Evolutionary conservation across 1,140 invertebrate species (phyloP), one percentile per base, ranked within the genome.

Genomic region (Euschistus heros): DNA sequence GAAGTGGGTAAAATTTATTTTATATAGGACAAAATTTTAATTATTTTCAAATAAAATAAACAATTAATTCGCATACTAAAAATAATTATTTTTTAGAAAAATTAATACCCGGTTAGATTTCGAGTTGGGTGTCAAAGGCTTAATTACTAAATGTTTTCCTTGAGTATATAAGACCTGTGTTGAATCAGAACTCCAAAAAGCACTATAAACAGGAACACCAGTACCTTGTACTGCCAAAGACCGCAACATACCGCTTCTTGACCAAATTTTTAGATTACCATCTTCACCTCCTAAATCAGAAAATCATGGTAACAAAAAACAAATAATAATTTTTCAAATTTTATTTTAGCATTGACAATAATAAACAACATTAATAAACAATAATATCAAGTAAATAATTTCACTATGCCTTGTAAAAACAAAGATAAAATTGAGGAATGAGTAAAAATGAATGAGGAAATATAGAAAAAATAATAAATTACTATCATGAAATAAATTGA

Each of bases 231-330:
- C 84, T 0, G 97, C 78, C 5, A 91, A 92, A 15, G 93, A 95
- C 26, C 96, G 81, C 5, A 98, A 77, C 85, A 99, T 94, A 57
- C 95, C 95, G 75, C 87, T 94, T 30, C 92, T 78, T 4, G 96
- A 98, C 95, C 96, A 99, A 65, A 98, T 87, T 78, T 98, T 97
- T 0, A 98, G 83, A 44, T 85, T 83, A 15, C 96, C 97, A 81
- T 99, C 97, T 80, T 99, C 95, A 1, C 95, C 94, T 72, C 86
- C 93, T 91, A 66, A 71, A 61, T 6, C 18, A 57, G 5, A 4
- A 50, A 10, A 20, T 50, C 47, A 20, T 17, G 5, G 5, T 20
- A 20, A 18, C n/a, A n/a, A n/a, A n/a, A n/a, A n/a, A n/a, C n/a
- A n/a, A n/a, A n/a, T n/a, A n/a, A n/a, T n/a, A n/a, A n/a, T n/a